Percentiles rank a stretch among this genome's conserved stretches.
Evolutionary conservation across 2,888 invertebrate species (phyloP).

Genomic region (Corbicula japonica): DNA sequence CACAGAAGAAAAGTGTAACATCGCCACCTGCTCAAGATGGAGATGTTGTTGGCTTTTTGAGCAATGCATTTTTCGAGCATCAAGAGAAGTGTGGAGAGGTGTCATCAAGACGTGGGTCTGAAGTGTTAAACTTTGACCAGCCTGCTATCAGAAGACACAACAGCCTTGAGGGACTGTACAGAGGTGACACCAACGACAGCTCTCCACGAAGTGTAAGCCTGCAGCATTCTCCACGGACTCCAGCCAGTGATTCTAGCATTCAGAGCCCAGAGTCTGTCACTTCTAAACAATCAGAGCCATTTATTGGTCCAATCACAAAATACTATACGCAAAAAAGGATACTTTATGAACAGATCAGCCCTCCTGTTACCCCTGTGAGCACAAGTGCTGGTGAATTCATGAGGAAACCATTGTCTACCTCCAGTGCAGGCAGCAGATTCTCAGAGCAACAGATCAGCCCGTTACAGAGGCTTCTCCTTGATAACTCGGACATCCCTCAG

Average conservation of each 20-base stretch:
- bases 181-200: no score
- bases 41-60: no score
- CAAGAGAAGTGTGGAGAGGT: no score
- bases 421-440: constrained; percentile 34
- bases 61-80: no score
- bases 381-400: neutral
- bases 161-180: no score
- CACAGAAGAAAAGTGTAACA: no score
- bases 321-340: constrained; percentile 35
- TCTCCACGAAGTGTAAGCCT: neutral
- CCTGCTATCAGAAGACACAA: no score
- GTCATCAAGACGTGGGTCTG: no score
- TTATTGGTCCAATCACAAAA: constrained; percentile 26
- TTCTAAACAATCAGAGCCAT: constrained; percentile 25
- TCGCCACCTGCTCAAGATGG: no score
- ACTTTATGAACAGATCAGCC: constrained; percentile 60
- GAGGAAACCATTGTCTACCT: constrained; percentile 9
- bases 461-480: constrained; percentile 46
- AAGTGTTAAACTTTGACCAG: no score
- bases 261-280: constrained; percentile 12
- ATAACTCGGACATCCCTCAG: neutral
- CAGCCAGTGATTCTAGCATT: constrained; percentile 8
- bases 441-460: constrained; percentile 54
- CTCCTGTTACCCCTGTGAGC: constrained; percentile 50
- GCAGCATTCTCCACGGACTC: constrained; percentile 18